Percentiles rank a stretch among this genome's conserved stretches.
phyloP scores from a whole-genome alignment of 2,113 vertebrate genomes.

The Copsychus sechellarum region DNA sequence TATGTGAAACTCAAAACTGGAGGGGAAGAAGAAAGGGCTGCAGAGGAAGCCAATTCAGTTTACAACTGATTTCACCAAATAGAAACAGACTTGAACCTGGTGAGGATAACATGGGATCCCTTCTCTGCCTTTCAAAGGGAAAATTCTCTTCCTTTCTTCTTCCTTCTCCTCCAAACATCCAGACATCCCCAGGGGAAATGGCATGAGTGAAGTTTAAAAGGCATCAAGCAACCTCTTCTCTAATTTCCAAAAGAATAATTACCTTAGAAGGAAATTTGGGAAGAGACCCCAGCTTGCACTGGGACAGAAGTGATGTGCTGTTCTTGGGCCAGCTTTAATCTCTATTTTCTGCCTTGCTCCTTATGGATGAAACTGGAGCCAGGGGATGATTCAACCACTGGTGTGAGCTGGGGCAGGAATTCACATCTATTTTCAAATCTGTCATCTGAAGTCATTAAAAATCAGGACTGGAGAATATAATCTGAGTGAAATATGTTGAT shows the following conservation, averaged over 20 bases:
- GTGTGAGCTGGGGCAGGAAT: neutral
- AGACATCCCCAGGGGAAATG: neutral
- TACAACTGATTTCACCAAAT: neutral
- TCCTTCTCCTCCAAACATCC: neutral
- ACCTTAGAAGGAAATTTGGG: neutral
- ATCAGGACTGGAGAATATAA: neutral
- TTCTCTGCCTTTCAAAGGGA: neutral
- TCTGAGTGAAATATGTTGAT: neutral
- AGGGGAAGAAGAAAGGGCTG: neutral
- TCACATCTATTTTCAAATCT: neutral
- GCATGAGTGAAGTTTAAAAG: neutral
- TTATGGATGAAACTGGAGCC: neutral
- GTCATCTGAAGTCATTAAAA: neutral
- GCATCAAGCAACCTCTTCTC: neutral
- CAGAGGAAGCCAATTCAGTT: neutral
- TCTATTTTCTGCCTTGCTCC: neutral
- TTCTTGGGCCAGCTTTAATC: neutral
- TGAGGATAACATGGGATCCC: neutral
- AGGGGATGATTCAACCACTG: neutral
- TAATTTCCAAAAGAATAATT: neutral
- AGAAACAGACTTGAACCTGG: neutral
- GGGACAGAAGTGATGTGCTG: neutral
- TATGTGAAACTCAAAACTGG: neutral
- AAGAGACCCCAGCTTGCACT: neutral
- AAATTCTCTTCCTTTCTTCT: neutral